Base-by-base conservation (phyloP, 2,797 vertebrate genomes). In the Eospalax fontanierii region DNA sequence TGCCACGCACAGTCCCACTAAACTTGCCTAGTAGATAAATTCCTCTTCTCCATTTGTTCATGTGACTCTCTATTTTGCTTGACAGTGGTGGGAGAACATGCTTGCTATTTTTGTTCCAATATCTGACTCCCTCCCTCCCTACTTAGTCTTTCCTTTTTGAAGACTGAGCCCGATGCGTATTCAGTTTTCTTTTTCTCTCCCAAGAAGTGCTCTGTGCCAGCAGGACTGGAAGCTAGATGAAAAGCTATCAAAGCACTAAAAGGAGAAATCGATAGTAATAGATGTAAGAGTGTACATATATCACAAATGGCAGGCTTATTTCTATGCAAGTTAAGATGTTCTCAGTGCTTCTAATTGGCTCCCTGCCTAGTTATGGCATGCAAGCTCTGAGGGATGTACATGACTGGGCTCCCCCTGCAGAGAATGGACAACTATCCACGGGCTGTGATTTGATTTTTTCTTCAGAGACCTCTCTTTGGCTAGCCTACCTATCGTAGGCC, bases 281-380 rank as follows among this genome's bases (percentile, higher is more conserved):
- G 70, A 82, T 82, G 40, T 93, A 92, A 94, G 87, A 65, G 54
- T 35, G 15, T 68, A 68, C n/a, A 71, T 95, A 38, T 54, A 94
- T 94, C 95, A 95, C 82, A 95, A 87, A 92, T 24, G 87, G 94
- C 93, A 95, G 92, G 24, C 75, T 95, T 84, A 68, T 95, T 97
- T 95, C 85, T 93, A 89, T 86, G 84, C 65, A 75, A 95, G 94
- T 85, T 89, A 82, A 82, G 90, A 76, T 70, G 59, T 70, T 95
- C 71, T 74, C 68, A 74, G 80, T 80, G 66, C 73, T 68, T 81
- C 88, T 95, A 87, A 82, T 87, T 93, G 87, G 88, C 61, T 59
- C 61, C 46, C 90, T 86, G 83, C 6, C 6, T 74, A 2, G 70
- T 65, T 88, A 63, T 66, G 68, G 38, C 38, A 40, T 2, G 4